These are phyloP conservation scores for Spilogale gracilis DNA, from an alignment of 2,113 vertebrate species.

Conservation along the genomic window DNA sequence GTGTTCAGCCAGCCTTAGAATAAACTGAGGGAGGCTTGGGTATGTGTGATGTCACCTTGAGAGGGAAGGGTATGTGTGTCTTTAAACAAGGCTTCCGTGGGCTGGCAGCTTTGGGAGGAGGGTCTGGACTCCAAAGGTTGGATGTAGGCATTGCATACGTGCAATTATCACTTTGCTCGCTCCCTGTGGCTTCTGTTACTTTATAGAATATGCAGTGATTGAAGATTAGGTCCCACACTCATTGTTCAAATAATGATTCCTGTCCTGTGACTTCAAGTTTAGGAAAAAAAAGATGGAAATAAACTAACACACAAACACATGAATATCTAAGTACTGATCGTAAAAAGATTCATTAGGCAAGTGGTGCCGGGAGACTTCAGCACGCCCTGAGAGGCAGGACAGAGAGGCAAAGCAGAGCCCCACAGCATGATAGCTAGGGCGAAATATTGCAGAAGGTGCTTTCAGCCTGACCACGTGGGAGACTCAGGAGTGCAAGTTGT, in stretches of 20 bases:
- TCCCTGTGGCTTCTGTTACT: neutral
- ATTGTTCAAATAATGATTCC: neutral
- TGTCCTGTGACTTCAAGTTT: neutral
- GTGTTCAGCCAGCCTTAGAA: constrained; percentile 36
- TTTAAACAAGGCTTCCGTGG: neutral
- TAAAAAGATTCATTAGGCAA: neutral
- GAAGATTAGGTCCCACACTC: neutral
- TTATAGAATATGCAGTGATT: neutral
- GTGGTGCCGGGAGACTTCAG: neutral
- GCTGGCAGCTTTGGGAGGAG: neutral
- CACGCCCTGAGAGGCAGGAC: neutral
- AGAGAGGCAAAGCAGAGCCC: neutral
- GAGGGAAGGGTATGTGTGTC: neutral
- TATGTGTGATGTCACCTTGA: neutral
- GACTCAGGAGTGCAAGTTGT: neutral
- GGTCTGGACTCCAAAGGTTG: neutral
- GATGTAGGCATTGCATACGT: neutral
- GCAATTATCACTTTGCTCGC: neutral
- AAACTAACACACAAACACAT: neutral
- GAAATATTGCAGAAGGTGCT: neutral
- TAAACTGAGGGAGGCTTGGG: constrained; percentile 50
- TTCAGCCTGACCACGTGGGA: rapidly evolving
- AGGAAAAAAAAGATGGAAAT: neutral
- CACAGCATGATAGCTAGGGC: too few relatives aligned
- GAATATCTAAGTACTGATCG: neutral